These are phyloP conservation scores for Microplitis deprimator DNA, from an alignment of 2,888 invertebrate species.

Conservation along the genomic window DNA sequence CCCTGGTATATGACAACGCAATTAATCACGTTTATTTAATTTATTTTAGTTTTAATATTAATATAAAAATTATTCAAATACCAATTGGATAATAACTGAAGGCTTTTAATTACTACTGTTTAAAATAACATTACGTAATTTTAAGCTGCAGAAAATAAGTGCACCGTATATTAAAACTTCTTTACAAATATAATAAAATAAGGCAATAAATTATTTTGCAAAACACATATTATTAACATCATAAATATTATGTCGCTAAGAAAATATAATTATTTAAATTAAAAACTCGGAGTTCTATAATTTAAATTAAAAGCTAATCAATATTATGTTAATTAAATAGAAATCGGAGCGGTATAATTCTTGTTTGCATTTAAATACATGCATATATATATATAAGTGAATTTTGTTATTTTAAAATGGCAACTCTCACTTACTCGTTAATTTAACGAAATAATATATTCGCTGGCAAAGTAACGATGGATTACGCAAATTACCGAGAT, in stretches of 20 bases:
- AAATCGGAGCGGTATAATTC: background rate
- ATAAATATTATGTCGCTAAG: background rate
- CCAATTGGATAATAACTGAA: background rate
- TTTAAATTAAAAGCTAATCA: constrained; percentile 13
- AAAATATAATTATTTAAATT: background rate
- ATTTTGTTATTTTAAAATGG: background rate
- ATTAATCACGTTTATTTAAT: background rate
- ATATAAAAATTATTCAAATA: background rate
- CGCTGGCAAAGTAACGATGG: constrained; percentile 1
- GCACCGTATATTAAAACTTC: background rate
- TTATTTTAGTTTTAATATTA: background rate
- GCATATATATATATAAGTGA: background rate
- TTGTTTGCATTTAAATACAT: background rate
- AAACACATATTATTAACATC: background rate
- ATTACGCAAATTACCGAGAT: constrained; percentile 35
- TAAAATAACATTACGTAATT: background rate
- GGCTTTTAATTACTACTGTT: background rate
- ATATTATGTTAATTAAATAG: constrained; percentile 17
- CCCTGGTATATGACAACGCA: background rate
- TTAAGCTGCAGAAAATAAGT: background rate
- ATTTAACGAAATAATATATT: constrained; percentile 21
- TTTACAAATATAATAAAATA: background rate
- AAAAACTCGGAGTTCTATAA: background rate
- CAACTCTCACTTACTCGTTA: background rate
- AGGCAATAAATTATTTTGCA: background rate